These are phyloP conservation scores for Phyllotreta cruciferae DNA, from an alignment of 2,888 invertebrate genomes.

Conservation along the genomic window DNA sequence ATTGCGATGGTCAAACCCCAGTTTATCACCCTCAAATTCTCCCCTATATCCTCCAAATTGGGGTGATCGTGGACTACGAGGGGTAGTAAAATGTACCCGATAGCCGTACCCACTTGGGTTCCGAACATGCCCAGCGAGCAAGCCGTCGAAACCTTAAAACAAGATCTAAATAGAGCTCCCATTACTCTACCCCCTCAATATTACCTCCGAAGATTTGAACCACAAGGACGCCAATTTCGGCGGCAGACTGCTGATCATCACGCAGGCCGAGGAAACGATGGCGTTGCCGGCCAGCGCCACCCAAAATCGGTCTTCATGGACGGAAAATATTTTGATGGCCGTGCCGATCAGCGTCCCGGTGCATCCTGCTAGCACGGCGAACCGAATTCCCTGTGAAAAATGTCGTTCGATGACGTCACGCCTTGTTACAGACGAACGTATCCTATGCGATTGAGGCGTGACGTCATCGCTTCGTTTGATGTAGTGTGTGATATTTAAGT, in stretches of 20 bases:
- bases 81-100: slow-evolving; percentile 75
- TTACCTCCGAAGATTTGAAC: slow-evolving; percentile 93
- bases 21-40: slow-evolving; percentile 62
- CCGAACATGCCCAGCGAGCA: slow-evolving; percentile 77
- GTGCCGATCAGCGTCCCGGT: slow-evolving; percentile 85
- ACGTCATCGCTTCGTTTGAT: too few relatives aligned
- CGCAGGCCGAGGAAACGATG: slow-evolving; percentile 83
- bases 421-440: too few relatives aligned
- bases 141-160: slow-evolving; percentile 64
- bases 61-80: slow-evolving; percentile 57
- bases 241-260: slow-evolving; percentile 90
- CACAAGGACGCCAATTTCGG: slow-evolving; percentile 92
- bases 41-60: slow-evolving; percentile 48
- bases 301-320: slow-evolving; percentile 81
- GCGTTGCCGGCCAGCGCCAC: slow-evolving; percentile 88
- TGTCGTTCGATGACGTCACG: not conserved
- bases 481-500: too few relatives aligned
- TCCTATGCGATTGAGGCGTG: too few relatives aligned
- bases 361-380: slow-evolving; percentile 79
- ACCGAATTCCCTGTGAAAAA: slow-evolving; percentile 76
- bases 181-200: not conserved
- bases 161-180: not conserved
- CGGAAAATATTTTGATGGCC: slow-evolving; percentile 87
- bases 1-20: slow-evolving; percentile 65
- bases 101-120: slow-evolving; percentile 72